Percentiles rank a stretch among this genome's conserved stretches.
Evolutionary conservation across 2,888 invertebrate species (phyloP).

Genomic region (Amiota communis): DNA sequence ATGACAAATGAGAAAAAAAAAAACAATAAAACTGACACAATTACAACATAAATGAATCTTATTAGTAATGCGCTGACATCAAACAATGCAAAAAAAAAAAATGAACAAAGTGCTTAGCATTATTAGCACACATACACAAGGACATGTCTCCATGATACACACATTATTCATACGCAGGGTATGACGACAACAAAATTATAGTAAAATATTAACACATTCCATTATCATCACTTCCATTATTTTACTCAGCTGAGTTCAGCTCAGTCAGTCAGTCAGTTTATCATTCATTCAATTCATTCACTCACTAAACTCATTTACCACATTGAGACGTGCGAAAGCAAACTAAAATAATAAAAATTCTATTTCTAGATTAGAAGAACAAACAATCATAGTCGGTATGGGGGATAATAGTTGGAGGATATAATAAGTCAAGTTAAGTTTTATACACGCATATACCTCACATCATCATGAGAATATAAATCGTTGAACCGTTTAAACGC

Average conservation of each 20-base stretch:
- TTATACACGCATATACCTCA: not conserved
- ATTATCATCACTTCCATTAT: not conserved
- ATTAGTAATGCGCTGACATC: not conserved
- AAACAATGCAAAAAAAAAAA: not conserved
- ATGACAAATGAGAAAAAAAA: too few relatives aligned
- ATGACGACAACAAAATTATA: not conserved
- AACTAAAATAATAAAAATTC: not conserved
- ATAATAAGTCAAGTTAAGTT: not conserved
- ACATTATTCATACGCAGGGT: conserved; percentile 27
- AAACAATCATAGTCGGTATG: not conserved
- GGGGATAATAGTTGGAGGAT: too few relatives aligned
- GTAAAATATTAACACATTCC: not conserved
- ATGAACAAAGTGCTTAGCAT: not conserved
- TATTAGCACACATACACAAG: not conserved
- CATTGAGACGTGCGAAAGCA: conserved; percentile 17
- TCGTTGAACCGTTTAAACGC: conserved; percentile 22
- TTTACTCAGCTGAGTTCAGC: not conserved
- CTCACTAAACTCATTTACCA: not conserved
- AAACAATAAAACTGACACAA: not conserved
- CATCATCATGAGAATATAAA: conserved; percentile 4
- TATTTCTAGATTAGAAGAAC: not conserved
- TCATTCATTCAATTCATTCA: too few relatives aligned
- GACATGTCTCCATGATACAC: not conserved
- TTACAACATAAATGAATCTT: conserved; percentile 7
- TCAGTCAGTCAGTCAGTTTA: not conserved